Evolutionary conservation across 2,113 vertebrate genomes (phyloP), one percentile per base, ranked within the genome.

Genomic region (Zosterops hypoxanthus): DNA sequence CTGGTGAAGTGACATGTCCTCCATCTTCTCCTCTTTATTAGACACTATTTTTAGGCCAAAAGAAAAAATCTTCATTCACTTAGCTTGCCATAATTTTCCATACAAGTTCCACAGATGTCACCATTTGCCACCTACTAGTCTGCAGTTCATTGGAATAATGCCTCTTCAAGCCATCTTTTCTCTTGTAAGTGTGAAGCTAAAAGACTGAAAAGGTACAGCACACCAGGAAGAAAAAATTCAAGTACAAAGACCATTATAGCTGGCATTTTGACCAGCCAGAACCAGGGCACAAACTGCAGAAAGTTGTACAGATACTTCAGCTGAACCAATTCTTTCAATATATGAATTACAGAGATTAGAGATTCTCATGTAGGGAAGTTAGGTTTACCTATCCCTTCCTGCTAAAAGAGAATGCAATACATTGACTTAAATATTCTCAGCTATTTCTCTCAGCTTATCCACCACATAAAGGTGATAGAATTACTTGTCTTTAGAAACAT

Each of bases 131-230:
- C 10, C 98, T 98, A 23, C 98, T 98, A 39, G 98, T 98, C 98
- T 98, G 98, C 22, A 98, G 91, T 95, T 98, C 98, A 97, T 98
- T 98, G 63, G 97, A 98, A 91, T 98, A 99, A 52, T 98, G 98
- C 76, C 98, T 98, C 64, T 98, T 98, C 94, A 99, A 97, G 73
- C 98, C 98, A 36, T 97, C 98, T 95, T 98, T 99, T 95, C 98
- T 98, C 97, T 99, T 99, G 61, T 98, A 99, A 81, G 98, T 97
- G 11, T 98, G 98, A 52, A 99, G 98, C 68, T 99, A 99, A 94
- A 94, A 99, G 98, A 96, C 98, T 98, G 88, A 98, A 99, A 88
- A 98, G 96, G 86, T 98, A 99, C 14, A 99, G 96, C 73, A 99
- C 96, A 59, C 6, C 20, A 69, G 98, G 96, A 14, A 99, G 98